Evolutionary conservation across 2,113 vertebrate species (phyloP).

Genomic region (Rattus norvegicus): DNA sequence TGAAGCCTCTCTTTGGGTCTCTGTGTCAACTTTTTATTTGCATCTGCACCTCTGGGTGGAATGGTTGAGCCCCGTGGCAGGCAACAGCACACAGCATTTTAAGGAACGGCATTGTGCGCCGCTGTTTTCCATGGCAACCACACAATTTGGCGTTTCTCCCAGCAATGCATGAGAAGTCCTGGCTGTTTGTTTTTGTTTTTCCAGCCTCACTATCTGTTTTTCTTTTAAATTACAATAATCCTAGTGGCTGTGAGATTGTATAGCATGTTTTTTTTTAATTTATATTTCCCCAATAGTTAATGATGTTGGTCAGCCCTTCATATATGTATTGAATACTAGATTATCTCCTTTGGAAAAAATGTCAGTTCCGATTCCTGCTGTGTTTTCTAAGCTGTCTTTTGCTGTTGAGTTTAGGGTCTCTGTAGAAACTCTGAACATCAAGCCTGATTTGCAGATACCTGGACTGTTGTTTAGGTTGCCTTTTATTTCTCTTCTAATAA

Average conservation of each 20-base stretch:
- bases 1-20: background rate
- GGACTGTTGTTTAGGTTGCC: background rate
- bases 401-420: slow-evolving; percentile 16
- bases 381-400: background rate
- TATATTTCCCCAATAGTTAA: background rate
- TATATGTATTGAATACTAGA: background rate
- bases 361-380: background rate
- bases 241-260: background rate
- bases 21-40: background rate
- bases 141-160: background rate
- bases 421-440: background rate
- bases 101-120: background rate
- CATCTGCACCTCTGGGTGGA: background rate
- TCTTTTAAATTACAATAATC: background rate
- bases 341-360: background rate
- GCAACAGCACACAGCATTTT: background rate
- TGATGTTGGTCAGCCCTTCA: background rate
- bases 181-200: background rate
- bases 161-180: background rate
- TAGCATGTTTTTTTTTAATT: background rate
- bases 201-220: background rate
- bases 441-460: background rate
- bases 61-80: background rate
- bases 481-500: background rate
- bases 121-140: background rate